A percentile compares a stretch with the other conserved stretches of the same genome.
phyloP scores from a whole-genome alignment of 2,888 invertebrate genomes.

The Sarcophaga rosellei region DNA sequence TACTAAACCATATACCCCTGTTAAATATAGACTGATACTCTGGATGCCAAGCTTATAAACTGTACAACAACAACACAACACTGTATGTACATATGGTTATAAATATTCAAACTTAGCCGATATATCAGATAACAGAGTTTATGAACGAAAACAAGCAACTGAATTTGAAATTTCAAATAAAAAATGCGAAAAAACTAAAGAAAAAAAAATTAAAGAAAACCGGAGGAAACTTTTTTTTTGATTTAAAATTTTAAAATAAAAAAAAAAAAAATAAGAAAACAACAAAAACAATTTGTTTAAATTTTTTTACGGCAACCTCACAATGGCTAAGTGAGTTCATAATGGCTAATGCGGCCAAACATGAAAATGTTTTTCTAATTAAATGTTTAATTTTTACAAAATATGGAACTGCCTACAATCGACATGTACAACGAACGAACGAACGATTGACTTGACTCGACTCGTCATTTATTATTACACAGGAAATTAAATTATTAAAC shows the following conservation, averaged over 20 bases:
- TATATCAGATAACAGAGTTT: conserved; percentile 39
- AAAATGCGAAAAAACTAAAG: neutral
- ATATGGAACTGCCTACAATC: conserved; percentile 57
- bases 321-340: no score
- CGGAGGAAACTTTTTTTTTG: no score
- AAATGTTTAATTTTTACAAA: conserved; percentile 60
- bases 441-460: neutral
- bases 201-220: neutral
- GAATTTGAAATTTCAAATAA: conserved; percentile 4
- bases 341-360: neutral
- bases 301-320: no score
- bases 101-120: conserved; percentile 43
- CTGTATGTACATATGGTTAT: conserved; percentile 36
- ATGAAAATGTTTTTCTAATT: conserved; percentile 46
- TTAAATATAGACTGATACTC: conserved; percentile 40
- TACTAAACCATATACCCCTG: conserved; percentile 41
- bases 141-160: conserved; percentile 35
- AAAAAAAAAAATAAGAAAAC: no score
- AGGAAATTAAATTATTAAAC: conserved; percentile 22
- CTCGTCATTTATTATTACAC: conserved; percentile 30
- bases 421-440: conserved; percentile 22
- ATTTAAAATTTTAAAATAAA: no score
- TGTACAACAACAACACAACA: neutral
- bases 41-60: neutral
- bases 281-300: no score